Percentiles rank a stretch among this genome's conserved stretches.
phyloP scores from a whole-genome alignment of 1,140 invertebrate genomes.

The Drosophila lini region DNA sequence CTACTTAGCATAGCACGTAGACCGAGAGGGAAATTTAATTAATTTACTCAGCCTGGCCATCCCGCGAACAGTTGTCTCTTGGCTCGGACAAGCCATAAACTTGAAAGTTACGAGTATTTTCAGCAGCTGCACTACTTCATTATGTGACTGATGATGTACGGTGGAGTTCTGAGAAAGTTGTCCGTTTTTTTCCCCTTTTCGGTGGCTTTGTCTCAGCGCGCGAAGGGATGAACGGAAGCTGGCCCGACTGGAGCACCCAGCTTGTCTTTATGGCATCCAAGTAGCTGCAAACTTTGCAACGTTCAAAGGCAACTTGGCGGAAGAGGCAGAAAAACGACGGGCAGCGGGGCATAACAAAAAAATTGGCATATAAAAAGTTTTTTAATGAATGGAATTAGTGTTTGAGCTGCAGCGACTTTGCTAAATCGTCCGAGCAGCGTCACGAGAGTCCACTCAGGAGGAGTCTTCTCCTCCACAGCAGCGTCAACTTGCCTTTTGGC shows the following conservation, averaged over 20 bases:
- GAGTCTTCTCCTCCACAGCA: slow-evolving; percentile 17
- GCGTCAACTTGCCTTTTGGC: slow-evolving; percentile 48
- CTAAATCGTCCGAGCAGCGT: slow-evolving; percentile 72
- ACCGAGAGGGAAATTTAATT: slow-evolving; percentile 69
- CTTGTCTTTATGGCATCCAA: slow-evolving; percentile 60
- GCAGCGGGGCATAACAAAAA: slow-evolving; percentile 45
- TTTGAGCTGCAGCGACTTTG: slow-evolving; percentile 77
- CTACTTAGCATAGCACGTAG: slow-evolving; percentile 63
- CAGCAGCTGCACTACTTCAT: slow-evolving; percentile 79
- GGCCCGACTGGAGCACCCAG: slow-evolving; percentile 37
- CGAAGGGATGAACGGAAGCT: slow-evolving; percentile 34
- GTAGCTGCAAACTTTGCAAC: slow-evolving; percentile 60
- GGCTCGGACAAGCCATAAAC: slow-evolving; percentile 74
- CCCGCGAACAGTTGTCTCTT: slow-evolving; percentile 23
- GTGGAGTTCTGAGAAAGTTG: slow-evolving; percentile 56
- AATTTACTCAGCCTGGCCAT: slow-evolving; percentile 49
- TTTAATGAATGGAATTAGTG: slow-evolving; percentile 83
- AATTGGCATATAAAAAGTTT: slow-evolving; percentile 82
- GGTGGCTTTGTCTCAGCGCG: slow-evolving; percentile 27
- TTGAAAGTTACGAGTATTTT: slow-evolving; percentile 64
- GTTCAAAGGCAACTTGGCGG: slow-evolving; percentile 33
- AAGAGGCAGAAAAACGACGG: slow-evolving; percentile 17
- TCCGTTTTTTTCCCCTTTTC: slow-evolving; percentile 50
- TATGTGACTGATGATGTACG: slow-evolving; percentile 80
- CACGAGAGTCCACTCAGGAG: slow-evolving; percentile 49